Base-by-base conservation (phyloP, 2,113 vertebrate genomes). In the Podarcis cretensis region DNA sequence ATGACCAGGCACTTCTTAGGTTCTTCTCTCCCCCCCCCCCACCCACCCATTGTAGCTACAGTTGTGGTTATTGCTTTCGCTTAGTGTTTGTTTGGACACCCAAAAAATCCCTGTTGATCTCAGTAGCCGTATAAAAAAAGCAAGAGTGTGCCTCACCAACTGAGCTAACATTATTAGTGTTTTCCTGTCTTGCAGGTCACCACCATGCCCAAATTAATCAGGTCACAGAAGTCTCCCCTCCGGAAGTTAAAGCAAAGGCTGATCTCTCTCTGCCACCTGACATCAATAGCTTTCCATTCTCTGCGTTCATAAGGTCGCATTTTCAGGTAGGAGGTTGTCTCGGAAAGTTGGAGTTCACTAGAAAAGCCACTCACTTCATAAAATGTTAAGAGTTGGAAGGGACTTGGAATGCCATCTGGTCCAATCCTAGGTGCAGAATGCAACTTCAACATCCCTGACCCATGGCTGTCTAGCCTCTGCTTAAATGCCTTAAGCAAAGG, bases 261-360 rank as follows among this genome's bases (percentile, higher is more conserved):
- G 91, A 88, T 12, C 95, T 98, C 54, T 92, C 89, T 30, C 96
- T 99, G 76, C 98, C 98, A 63, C 43, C 27, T 18, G 95, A 95
- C 92, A 96, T 98, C 85, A 97, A 98, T 95, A 95, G 83, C 93
- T 95, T 96, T 71, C 98, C 98, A 2, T 98, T 99, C 94, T 98
- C 98, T 85, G 96, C 92, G 88, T 99, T 98, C 25, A 79, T 97
- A 87, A 97, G 96, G 87, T 96, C 96, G 68, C 91, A 96, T 30
- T 96, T 98, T 88, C 97, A 97, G 97, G 98, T 98, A 83, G 76
- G 93, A 92, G n/a, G 18, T 40, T 23, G 30, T n/a, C 1, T 63
- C 9, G 2, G 63, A 69, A 87, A n/a, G 21, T 10, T 37, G 40
- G 16, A 18, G 35, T 10, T 75, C 71, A 5, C 6, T 6, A 85